Evolutionary conservation across 2,797 vertebrate species (phyloP).

Genomic region (Phaenicophaeus curvirostris): DNA sequence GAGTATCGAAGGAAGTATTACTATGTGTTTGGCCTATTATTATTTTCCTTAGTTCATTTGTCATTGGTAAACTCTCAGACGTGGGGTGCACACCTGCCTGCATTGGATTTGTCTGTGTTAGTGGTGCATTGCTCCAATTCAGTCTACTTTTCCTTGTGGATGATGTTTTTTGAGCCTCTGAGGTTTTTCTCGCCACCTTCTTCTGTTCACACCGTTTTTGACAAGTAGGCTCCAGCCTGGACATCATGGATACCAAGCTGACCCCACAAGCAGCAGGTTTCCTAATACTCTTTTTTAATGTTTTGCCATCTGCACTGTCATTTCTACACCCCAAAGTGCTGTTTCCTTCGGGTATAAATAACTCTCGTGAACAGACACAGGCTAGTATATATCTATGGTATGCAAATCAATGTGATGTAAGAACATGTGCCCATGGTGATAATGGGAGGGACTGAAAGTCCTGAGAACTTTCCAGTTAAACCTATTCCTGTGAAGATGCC

Average conservation of each 20-base stretch:
- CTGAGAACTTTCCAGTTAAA: background rate
- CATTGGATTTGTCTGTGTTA: background rate
- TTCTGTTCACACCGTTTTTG: background rate
- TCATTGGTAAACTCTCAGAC: background rate
- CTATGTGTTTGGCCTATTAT: background rate
- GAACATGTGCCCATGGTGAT: background rate
- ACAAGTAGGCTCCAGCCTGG: background rate
- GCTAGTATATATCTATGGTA: background rate
- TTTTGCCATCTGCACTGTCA: background rate
- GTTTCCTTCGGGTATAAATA: background rate
- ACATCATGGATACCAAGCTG: background rate
- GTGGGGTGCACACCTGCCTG: accelerated
- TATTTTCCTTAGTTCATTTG: background rate
- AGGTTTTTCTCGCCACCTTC: background rate
- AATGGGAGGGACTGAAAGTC: background rate
- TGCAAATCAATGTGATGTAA: background rate
- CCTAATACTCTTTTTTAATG: background rate
- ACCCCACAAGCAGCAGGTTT: background rate
- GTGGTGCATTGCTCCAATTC: background rate
- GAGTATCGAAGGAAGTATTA: background rate
- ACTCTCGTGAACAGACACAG: background rate
- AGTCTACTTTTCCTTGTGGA: background rate
- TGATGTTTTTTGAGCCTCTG: background rate
- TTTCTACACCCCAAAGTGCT: background rate
- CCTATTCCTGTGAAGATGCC: background rate